Evolutionary conservation across 2,797 vertebrate species (phyloP), one percentile per base, ranked within the genome.

Genomic region (Glyptemys insculpta): DNA sequence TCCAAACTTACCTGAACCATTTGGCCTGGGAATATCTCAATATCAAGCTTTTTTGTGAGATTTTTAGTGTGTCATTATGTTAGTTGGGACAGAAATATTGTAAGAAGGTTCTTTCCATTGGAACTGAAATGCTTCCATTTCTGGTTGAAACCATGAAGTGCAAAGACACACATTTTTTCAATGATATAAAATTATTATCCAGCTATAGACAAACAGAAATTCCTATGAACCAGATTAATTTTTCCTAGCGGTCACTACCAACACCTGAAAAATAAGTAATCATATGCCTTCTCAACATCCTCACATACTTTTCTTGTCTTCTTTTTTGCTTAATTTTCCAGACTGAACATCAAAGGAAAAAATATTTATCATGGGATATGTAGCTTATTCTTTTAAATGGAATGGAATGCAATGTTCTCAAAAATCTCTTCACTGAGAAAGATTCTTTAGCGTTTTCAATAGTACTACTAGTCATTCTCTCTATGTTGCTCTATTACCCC

Each of bases 111-210:
- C 31, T 65, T 65, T 65, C 62, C 62, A 16, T 65, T 65, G 62
- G 16, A 8, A 65, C 62, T 1, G 1, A 19, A 83, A 29, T 25
- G 0, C 8, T 88, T 91, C 41, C 18, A 44, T 2, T 83, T 79
- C 23, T 47, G 21, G 1, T 79, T 87, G 76, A 84, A 79, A 41
- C 5, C n/a, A 74, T 27, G 16, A 83, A 37, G 2, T 25, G 49
- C 23, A 4, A 34, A 74, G 54, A 0, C n/a, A 16, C 3, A 86
- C 3, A 21, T 81, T 93, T 83, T 91, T 81, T 23, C 68, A 41
- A 56, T 37, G 0, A 52, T 23, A 31, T 1, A 12, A 34, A 76
- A 68, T 41, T 79, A 16, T 50, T 80, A 6, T 79, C 27, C 21
- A 62, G 44, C 12, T 76, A 34, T 14, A 25, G 1, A 65, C 31